These are phyloP conservation scores for Caenorhabditis macrosperma DNA, from an alignment of 2,888 invertebrate genomes.

Conservation along the genomic window DNA sequence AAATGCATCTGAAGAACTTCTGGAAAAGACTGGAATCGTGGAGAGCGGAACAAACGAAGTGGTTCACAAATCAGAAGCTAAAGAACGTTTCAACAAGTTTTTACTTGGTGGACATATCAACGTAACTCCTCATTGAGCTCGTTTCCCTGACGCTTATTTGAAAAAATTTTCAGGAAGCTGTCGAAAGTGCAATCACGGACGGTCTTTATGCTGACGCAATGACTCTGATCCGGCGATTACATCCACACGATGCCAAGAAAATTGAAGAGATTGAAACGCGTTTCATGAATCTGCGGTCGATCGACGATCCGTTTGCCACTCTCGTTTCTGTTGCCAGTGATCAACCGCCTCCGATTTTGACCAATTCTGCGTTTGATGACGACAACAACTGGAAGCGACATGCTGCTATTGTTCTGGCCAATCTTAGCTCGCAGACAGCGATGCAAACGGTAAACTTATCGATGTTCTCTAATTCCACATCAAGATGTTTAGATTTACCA, in stretches of 20 bases:
- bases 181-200: slow-evolving; percentile 71
- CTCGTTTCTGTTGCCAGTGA: slow-evolving; percentile 69
- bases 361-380: slow-evolving; percentile 79
- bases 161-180: slow-evolving; percentile 71
- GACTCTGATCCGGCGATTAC: slow-evolving; percentile 59
- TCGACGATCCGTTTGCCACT: slow-evolving; percentile 73
- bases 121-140: slow-evolving; percentile 1
- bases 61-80: slow-evolving; percentile 27
- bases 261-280: slow-evolving; percentile 70
- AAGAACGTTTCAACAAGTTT: slow-evolving; percentile 58
- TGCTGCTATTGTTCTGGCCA: slow-evolving; percentile 92
- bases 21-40: slow-evolving; percentile 36
- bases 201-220: slow-evolving; percentile 75
- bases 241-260: slow-evolving; percentile 55
- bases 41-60: background rate
- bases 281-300: slow-evolving; percentile 67
- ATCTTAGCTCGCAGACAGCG: slow-evolving; percentile 81
- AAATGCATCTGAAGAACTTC: slow-evolving; percentile 45
- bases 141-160: background rate
- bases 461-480: too few species aligned
- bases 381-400: slow-evolving; percentile 94
- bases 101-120: slow-evolving; percentile 60
- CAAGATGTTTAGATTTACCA: slow-evolving; percentile 44
- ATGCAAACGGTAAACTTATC: slow-evolving; percentile 42
- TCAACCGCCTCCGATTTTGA: slow-evolving; percentile 68